Percentiles rank a stretch among this genome's conserved stretches.
Evolutionary conservation across 2,888 invertebrate species (phyloP).

Genomic region (Caenorhabditis uteleia): DNA sequence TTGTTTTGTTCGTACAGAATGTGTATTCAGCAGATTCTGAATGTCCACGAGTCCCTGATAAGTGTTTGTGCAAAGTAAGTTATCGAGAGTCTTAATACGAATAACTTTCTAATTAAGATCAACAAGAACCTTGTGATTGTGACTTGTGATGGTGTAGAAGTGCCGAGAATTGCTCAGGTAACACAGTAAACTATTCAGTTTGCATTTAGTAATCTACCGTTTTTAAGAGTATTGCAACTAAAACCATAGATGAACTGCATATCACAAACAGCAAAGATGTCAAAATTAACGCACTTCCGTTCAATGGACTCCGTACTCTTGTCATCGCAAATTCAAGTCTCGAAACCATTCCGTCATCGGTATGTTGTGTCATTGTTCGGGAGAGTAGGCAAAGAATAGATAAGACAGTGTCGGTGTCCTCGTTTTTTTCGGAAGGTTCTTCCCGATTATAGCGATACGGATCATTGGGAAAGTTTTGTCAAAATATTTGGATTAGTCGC

Average conservation of each 20-base stretch:
- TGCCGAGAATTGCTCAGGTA: constrained; percentile 12
- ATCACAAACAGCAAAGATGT: constrained; percentile 18
- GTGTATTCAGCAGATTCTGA: too few relatives aligned
- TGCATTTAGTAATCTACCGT: not conserved
- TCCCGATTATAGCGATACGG: too few relatives aligned
- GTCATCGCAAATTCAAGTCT: constrained; percentile 18
- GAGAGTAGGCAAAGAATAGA: too few relatives aligned
- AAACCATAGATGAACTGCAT: constrained; percentile 36
- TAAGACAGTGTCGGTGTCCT: too few relatives aligned
- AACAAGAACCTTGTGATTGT: constrained; percentile 17
- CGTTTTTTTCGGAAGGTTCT: too few relatives aligned
- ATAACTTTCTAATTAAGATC: constrained; percentile 2
- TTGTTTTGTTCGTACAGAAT: too few relatives aligned
- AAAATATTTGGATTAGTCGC: too few relatives aligned
- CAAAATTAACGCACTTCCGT: constrained; percentile 26
- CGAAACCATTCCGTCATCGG: constrained; percentile 11
- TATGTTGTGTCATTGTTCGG: too few relatives aligned
- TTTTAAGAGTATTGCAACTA: constrained; percentile 31
- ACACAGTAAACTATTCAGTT: not conserved
- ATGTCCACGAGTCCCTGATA: constrained; percentile 13
- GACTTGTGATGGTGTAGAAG: constrained; percentile 10
- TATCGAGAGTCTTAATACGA: not conserved
- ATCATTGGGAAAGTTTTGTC: too few relatives aligned
- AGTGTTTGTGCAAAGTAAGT: constrained; percentile 24
- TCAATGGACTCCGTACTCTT: constrained; percentile 16